Conservation (phyloP, 2,797 vertebrate species). For the Chelon auratus region DNA sequence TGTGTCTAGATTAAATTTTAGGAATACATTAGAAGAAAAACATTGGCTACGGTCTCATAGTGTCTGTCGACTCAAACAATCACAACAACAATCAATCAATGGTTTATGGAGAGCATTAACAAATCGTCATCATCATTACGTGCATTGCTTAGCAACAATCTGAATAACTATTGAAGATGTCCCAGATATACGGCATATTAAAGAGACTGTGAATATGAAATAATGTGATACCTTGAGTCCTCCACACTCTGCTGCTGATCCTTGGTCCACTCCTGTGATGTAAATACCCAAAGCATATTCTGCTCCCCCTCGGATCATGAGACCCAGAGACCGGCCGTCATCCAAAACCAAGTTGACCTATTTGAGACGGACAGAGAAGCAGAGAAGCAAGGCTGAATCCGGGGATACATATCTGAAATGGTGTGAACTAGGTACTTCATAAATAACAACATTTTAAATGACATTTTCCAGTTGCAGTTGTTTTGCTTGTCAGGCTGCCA, state of each 20-base stretch:
- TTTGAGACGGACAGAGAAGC: constrained; percentile 29
- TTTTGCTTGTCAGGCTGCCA: constrained; percentile 28
- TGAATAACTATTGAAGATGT: background rate
- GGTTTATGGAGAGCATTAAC: too few species aligned
- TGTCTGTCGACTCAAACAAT: too few species aligned
- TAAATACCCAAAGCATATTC: constrained; percentile 97
- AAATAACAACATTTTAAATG: constrained; percentile 21
- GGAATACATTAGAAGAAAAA: too few species aligned
- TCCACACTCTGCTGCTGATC: constrained; percentile 93
- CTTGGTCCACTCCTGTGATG: constrained; percentile 95
- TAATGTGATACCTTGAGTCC: constrained; percentile 90
- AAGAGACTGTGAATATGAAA: background rate
- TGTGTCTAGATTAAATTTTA: too few species aligned
- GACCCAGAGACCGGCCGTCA: constrained; percentile 93
- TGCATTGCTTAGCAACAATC: too few species aligned
- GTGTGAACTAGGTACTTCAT: background rate
- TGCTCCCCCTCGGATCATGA: constrained; percentile 95
- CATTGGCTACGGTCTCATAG: too few species aligned
- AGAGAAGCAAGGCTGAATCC: constrained; percentile 2
- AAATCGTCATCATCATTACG: too few species aligned
- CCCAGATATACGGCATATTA: background rate
- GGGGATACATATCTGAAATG: constrained; percentile 11
- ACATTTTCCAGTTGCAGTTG: constrained; percentile 10
- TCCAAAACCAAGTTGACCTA: constrained; percentile 96
- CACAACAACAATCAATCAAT: too few species aligned